These are phyloP conservation scores for Eupithecia subfuscata DNA, from an alignment of 2,888 invertebrate genomes.

Conservation along the genomic window DNA sequence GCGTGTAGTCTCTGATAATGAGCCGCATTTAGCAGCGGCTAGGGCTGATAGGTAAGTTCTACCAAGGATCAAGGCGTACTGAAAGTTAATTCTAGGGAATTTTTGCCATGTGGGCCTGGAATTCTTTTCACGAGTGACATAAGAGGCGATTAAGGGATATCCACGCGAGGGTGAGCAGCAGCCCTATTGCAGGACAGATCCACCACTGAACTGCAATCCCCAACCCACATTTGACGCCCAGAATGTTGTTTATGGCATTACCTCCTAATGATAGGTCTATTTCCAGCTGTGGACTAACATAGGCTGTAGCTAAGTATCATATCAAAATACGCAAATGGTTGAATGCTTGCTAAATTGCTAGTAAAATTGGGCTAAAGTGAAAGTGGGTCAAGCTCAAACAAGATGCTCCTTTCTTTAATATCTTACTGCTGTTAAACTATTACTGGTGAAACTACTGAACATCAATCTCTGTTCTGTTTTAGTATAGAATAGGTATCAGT, in stretches of 20 bases:
- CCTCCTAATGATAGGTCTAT: too few species aligned
- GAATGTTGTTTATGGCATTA: too few species aligned
- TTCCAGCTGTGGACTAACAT: too few species aligned
- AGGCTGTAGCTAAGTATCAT: background rate
- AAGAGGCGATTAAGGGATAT: too few species aligned
- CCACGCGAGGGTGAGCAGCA: too few species aligned
- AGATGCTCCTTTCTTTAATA: background rate
- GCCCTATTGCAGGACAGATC: too few species aligned
- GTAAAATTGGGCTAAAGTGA: background rate
- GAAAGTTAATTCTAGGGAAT: background rate
- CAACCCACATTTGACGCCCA: too few species aligned
- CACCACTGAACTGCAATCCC: too few species aligned
- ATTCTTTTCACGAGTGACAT: too few species aligned
- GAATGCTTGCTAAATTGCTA: background rate
- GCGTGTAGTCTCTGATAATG: constrained; percentile 92
- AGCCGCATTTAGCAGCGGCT: constrained; percentile 93
- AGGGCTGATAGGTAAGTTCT: constrained; percentile 90
- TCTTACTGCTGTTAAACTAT: background rate
- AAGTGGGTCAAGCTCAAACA: constrained; percentile 2
- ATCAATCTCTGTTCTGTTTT: background rate
- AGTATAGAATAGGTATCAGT: too few species aligned
- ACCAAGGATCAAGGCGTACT: background rate
- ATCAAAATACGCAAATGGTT: background rate
- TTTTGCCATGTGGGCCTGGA: background rate
- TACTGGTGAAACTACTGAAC: background rate